Conservation (phyloP, 2,888 invertebrate species). For the Archips crataeganus region DNA sequence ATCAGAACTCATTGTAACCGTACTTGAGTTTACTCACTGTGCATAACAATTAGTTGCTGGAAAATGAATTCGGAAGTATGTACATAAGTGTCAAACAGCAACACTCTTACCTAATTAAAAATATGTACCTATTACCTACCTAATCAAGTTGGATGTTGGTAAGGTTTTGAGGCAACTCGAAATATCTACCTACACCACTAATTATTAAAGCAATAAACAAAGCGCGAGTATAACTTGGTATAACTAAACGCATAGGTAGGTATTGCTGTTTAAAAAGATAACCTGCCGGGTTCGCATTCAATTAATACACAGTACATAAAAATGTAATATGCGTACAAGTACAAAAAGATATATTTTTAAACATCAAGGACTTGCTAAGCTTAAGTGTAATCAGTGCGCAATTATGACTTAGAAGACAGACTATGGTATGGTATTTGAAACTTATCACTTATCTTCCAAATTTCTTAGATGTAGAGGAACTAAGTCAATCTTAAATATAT, state of each 20-base stretch:
- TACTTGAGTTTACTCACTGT: not conserved
- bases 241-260: not conserved
- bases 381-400: conserved; percentile 25
- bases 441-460: conserved; percentile 13
- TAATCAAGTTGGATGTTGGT: not conserved
- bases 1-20: not conserved
- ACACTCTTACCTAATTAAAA: too few relatives aligned
- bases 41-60: not conserved
- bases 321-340: not conserved
- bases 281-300: not conserved
- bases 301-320: not conserved
- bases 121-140: too few relatives aligned
- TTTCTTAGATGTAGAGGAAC: conserved; percentile 7
- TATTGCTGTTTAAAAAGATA: not conserved
- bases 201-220: not conserved
- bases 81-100: too few relatives aligned
- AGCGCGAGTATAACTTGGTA: not conserved
- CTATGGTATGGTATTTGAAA: conserved; percentile 16
- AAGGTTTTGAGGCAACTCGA: not conserved
- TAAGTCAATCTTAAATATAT: conserved; percentile 13
- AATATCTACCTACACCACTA: not conserved
- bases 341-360: conserved; percentile 20
- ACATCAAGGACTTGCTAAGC: conserved; percentile 8
- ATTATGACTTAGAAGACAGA: conserved; percentile 24
- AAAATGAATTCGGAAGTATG: not conserved